Base-by-base conservation (phyloP, 1,140 invertebrate genomes). In the Cyclina sinensis region DNA sequence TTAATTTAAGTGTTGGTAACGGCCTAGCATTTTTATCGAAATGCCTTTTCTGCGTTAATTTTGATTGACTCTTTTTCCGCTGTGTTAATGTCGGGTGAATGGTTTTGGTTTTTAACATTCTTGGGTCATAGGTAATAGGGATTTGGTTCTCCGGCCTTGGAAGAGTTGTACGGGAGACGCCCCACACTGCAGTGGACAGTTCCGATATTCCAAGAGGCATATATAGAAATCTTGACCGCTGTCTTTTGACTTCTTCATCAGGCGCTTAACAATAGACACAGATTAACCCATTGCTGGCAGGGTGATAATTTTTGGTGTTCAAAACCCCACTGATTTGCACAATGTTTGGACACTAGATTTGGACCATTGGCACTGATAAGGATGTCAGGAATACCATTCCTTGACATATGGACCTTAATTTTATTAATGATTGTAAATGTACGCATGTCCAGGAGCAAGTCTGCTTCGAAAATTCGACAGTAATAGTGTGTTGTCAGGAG, bases 131-230 rank as follows among this genome's bases (percentile, higher is more conserved):
- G 30, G 68, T 35, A 21, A 18, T 21, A 39, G 11, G 14, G 21
- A 73, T 35, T 73, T 73, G 27, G 37, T 73, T 39, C 68, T 73
- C n/a, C n/a, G n/a, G n/a, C n/a, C n/a, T n/a, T n/a, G n/a, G n/a
- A n/a, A n/a, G n/a, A n/a, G n/a, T n/a, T 37, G 68, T 12, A 39
- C 68, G 18, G 11, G 30, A 5, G 68, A 35, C 21, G 35, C 21
- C 18, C 68, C 5, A 37, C 68, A 32, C 4, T 73, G 21, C 9
- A 73, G 35, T 35, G 91, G 90, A 57, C 21, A 35, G 37, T 73
- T 73, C n/a, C n/a, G n/a, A n/a, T n/a, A 39, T 73, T 78, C 9
- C 0, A 78, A 21, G 24, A n/a, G n/a, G n/a, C n/a, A n/a, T n/a
- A n/a, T n/a, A n/a, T n/a, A n/a, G n/a, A 78, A 27, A 21, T 78